A percentile compares a stretch with the other conserved stretches of the same genome.
Conservation (phyloP, 2,113 vertebrate genomes). For the Passer montanus region DNA sequence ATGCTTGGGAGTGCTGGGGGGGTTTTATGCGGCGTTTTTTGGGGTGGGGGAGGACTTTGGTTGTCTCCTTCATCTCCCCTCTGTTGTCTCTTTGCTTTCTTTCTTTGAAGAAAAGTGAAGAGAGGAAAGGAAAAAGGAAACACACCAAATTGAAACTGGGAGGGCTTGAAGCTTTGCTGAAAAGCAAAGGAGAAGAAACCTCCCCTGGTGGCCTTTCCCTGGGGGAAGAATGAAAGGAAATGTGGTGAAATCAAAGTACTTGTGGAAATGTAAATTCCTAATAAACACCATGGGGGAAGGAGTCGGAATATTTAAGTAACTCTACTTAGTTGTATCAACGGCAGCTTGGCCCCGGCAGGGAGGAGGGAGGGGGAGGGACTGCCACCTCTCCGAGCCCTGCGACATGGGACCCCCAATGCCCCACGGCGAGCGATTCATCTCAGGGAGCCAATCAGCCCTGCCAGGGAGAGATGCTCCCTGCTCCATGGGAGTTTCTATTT, state of each 20-base stretch:
- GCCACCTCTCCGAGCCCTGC: not conserved
- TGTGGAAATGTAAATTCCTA: constrained; percentile 50
- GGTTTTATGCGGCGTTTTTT: not conserved
- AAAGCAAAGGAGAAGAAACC: constrained; percentile 45
- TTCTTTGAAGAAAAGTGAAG: not conserved
- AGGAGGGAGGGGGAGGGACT: not conserved
- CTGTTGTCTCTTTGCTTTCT: not conserved
- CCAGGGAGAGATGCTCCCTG: not conserved
- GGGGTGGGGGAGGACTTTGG: not conserved
- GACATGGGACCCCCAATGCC: not conserved
- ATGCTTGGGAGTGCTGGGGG: not conserved
- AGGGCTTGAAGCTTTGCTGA: constrained; percentile 34
- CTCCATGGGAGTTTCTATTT: constrained; percentile 9
- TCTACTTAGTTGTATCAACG: not conserved
- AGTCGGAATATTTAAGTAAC: constrained; percentile 42
- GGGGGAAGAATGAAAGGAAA: constrained; percentile 49
- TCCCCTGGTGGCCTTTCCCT: constrained; percentile 13
- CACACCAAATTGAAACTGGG: not conserved
- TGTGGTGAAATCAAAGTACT: constrained; percentile 58
- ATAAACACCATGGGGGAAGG: not conserved
- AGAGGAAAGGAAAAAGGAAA: constrained; percentile 17
- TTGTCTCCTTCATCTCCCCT: constrained; percentile 18
- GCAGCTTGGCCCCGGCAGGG: not conserved
- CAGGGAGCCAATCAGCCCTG: not conserved
- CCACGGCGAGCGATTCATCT: not conserved